Evolutionary conservation across 2,888 invertebrate species (phyloP), one percentile per base, ranked within the genome.

Genomic region (Ochlodes sylvanus): DNA sequence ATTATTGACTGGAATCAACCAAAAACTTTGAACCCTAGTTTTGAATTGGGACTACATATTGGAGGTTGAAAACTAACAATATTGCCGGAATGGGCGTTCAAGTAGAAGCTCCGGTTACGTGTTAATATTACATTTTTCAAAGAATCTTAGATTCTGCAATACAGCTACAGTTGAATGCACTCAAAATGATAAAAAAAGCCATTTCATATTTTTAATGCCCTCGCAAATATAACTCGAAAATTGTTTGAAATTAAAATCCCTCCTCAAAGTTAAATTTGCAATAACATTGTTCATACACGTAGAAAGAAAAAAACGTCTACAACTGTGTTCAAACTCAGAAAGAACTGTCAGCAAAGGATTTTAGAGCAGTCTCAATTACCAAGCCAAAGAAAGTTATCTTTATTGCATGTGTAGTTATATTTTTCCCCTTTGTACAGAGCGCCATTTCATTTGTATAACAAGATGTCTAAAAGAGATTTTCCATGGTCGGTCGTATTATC

Each of bases 251-350:
- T 77, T 32, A 79, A 77, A 77, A 78, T 73, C 74, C 73, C 75
- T 12, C 10, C 12, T 2, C 12, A 38, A 38, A 79, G 77, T 82
- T 78, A 75, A 80, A 86, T 82, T 79, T 81, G 79, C 84, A 83
- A 85, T 84, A 86, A 86, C 78, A 84, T 82, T 74, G 76, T 81
- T 75, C 75, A 77, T 78, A 82, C 9, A 47, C 47, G 78, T 79
- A 79, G 80, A 76, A 76, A 75, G 76, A 77, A 80, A 78, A 34
- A 83, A 83, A 80, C 81, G 81, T 76, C 74, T 73, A 75, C 83
- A 85, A 82, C 83, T 83, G 83, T 78, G 81, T 83, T 80, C 78
- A 84, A 87, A 89, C 85, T 86, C 75, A 82, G 87, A 87, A 83
- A 77, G 78, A 81, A 81, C 82, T 82, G 83, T 86, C 83, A 79